Evolutionary conservation across 2,888 invertebrate species (phyloP).

Genomic region (Amphipyra berbera): DNA sequence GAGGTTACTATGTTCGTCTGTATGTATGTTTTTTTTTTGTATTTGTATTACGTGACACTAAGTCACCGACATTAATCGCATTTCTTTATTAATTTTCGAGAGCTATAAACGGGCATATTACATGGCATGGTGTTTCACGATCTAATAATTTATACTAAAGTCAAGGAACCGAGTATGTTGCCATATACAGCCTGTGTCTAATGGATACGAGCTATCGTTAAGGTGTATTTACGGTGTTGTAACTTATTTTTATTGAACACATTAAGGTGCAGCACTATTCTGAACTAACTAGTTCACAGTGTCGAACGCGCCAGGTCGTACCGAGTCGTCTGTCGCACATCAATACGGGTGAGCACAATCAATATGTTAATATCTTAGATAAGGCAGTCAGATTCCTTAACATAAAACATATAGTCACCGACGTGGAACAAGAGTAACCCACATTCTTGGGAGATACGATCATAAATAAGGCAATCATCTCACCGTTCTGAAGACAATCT

Average conservation of each 20-base stretch:
- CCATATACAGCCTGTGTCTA: constrained; percentile 65
- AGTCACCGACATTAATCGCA: constrained; percentile 45
- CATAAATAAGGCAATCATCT: constrained; percentile 76
- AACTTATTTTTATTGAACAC: constrained; percentile 73
- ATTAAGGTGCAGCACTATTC: constrained; percentile 71
- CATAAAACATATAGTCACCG: constrained; percentile 79
- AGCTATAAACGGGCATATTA: constrained; percentile 59
- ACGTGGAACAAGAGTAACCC: constrained; percentile 79
- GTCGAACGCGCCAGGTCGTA: constrained; percentile 58
- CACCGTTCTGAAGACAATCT: constrained; percentile 69
- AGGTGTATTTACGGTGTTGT: constrained; percentile 75
- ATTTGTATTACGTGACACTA: constrained; percentile 49
- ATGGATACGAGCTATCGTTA: constrained; percentile 72
- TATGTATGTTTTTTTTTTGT: too few relatives aligned
- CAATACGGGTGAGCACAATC: constrained; percentile 85
- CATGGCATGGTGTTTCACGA: constrained; percentile 66
- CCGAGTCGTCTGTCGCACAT: constrained; percentile 77
- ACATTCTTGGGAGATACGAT: constrained; percentile 81
- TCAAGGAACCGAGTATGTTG: constrained; percentile 64
- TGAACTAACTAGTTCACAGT: constrained; percentile 71
- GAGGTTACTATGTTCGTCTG: too few relatives aligned
- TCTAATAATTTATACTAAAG: constrained; percentile 73
- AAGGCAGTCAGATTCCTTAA: constrained; percentile 82
- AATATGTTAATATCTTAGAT: constrained; percentile 88
- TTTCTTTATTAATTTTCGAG: constrained; percentile 63